Base-by-base conservation (phyloP, 2,888 invertebrate species). In the Archaeoteleia sp. region DNA sequence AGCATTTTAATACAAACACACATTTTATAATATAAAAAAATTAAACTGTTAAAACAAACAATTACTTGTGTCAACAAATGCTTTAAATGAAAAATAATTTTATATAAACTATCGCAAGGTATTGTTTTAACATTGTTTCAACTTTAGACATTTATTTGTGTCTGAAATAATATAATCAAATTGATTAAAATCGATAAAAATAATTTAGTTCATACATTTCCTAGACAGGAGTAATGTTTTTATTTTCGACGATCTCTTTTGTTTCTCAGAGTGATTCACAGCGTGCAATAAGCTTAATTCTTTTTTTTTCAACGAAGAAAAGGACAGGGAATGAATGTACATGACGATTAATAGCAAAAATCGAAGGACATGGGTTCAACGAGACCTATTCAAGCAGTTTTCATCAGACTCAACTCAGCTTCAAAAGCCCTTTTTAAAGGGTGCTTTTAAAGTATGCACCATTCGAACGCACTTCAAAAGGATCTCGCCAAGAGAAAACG, bases 401-500 rank as follows among this genome's bases (percentile, higher is more conserved):
- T 49, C 66, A 67, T 67, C 42, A 67, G 54, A 54, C 60, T 32
- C 43, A 32, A 54, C 66, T 54, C 45, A 30, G 60, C 45, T 54
- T 67, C 30, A 60, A 67, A 67, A 58, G 66, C 42, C 20, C 48
- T 60, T 48, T 63, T 67, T 67, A 60, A 54, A 60, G 53, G 60
- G 60, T 32, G 60, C 49, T 32, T 55, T 57, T 63, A 57, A 63
- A 63, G 51, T 45, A 57, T 55, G 63, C 63, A 13, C 42, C 60
- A 54, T 67, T 67, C 40, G 66, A 60, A 60, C 60, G 30, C 49
- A 46, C 48, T 67, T 60, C 66, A 67, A 67, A 67, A 67, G 66
- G 55, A 67, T 67, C 48, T 48, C 34, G 58, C 58, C 40, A 46
- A 58, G 30, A 58, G 65, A 65, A 57, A 57, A 58, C 42, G 58